phyloP scores from a whole-genome alignment of 1,140 invertebrate genomes.

The Elymnias hypermnestra region DNA sequence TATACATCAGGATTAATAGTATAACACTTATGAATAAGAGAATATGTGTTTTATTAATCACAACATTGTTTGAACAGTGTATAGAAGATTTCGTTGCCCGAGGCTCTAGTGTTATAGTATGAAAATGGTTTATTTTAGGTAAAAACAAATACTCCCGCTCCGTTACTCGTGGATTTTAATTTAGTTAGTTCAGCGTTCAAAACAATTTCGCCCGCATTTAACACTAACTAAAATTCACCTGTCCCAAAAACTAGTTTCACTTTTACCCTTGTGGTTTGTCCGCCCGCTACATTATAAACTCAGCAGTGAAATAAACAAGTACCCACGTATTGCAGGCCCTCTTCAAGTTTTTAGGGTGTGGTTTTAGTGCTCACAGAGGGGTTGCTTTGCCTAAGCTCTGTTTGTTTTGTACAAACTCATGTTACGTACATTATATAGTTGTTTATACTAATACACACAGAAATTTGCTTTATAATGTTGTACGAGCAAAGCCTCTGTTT shows the following conservation, averaged over 20 bases:
- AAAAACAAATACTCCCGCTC: too few relatives aligned
- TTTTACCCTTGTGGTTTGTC: conserved; percentile 17
- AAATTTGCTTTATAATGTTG: too few relatives aligned
- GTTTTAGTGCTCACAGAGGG: conserved; percentile 4
- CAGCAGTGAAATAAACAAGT: conserved; percentile 17
- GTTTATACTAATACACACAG: too few relatives aligned
- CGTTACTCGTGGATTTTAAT: conserved; percentile 10
- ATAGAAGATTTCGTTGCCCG: too few relatives aligned
- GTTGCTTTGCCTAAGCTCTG: conserved; percentile 4
- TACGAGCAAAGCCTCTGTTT: too few relatives aligned
- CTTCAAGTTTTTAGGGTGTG: conserved; percentile 6
- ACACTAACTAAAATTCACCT: conserved; percentile 23
- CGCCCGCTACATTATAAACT: conserved; percentile 16
- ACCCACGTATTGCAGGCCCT: background rate
- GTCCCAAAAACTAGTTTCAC: conserved; percentile 25
- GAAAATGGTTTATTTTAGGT: too few relatives aligned
- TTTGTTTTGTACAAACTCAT: background rate
- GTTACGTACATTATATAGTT: too few relatives aligned
- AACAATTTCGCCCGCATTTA: conserved; percentile 23
- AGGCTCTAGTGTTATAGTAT: too few relatives aligned
- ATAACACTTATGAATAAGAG: too few relatives aligned
- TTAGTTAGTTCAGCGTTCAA: conserved; percentile 10
- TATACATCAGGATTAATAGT: too few relatives aligned
- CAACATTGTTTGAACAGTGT: too few relatives aligned
- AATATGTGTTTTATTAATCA: too few relatives aligned